Evolutionary conservation across 1,140 invertebrate genomes (phyloP).

Genomic region (Manduca sexta): DNA sequence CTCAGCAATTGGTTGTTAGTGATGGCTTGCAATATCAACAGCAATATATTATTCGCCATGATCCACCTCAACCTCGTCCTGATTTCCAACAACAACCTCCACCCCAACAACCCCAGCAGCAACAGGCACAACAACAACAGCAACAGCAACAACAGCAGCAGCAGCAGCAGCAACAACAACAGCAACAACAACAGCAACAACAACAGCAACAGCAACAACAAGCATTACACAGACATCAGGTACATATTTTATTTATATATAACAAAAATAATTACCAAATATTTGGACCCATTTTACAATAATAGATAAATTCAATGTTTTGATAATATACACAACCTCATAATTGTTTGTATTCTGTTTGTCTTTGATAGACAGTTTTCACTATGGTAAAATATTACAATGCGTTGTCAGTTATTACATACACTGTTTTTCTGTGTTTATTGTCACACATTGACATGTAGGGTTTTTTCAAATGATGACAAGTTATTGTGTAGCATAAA

Average conservation of each 20-base stretch:
- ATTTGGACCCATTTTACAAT: not conserved
- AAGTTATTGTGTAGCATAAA: not conserved
- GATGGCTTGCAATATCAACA: slow-evolving; percentile 64
- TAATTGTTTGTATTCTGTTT: no score
- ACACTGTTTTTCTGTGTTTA: no score
- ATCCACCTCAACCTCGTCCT: slow-evolving; percentile 41
- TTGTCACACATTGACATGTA: no score
- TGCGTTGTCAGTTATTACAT: no score
- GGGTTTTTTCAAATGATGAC: no score
- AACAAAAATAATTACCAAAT: not conserved
- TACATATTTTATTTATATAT: no score
- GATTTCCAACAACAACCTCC: slow-evolving; percentile 58
- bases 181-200: slow-evolving; percentile 15
- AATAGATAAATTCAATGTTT: no score
- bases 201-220: slow-evolving; percentile 39
- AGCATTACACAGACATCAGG: slow-evolving; percentile 54
- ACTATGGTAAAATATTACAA: no score
- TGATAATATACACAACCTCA: no score
- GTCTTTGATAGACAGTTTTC: no score
- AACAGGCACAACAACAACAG: slow-evolving; percentile 32
- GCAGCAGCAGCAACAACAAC: slow-evolving; percentile 44
- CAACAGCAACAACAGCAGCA: slow-evolving; percentile 35
- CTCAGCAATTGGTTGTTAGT: slow-evolving; percentile 57
- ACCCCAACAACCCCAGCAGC: slow-evolving; percentile 48
- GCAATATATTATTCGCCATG: slow-evolving; percentile 64